Percentiles rank a stretch among this genome's conserved stretches.
Conservation (phyloP, 2,113 vertebrate genomes). For the Uropsilus gracilis region DNA sequence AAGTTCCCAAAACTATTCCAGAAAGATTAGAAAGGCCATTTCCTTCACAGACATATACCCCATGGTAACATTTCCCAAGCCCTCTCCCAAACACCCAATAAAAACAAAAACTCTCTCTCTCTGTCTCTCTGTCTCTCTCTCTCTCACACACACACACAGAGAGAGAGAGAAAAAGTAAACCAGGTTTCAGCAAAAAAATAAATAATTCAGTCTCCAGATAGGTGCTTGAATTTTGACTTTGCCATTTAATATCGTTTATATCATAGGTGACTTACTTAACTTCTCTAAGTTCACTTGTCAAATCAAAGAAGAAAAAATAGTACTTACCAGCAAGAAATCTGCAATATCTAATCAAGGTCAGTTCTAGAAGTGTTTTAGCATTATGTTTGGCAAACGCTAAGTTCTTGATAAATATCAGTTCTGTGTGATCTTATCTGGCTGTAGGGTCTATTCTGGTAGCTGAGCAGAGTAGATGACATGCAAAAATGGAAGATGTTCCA, state of each 20-base stretch:
- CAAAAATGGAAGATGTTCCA: background rate
- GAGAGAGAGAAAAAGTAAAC: background rate
- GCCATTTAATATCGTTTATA: background rate
- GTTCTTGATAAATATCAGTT: background rate
- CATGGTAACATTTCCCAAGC: no score
- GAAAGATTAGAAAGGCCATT: no score
- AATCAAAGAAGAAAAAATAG: background rate
- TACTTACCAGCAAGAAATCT: background rate
- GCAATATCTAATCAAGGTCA: slow-evolving; percentile 36
- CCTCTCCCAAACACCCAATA: no score
- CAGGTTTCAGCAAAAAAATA: background rate
- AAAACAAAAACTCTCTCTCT: no score
- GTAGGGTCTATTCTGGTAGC: background rate
- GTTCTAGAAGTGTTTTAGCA: slow-evolving; percentile 29
- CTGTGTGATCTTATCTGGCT: background rate
- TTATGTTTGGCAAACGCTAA: background rate
- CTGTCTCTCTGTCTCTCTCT: no score
- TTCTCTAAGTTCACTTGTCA: slow-evolving; percentile 24
- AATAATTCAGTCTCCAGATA: background rate
- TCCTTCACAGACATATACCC: no score
- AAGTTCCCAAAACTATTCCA: no score
- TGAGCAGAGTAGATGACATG: background rate
- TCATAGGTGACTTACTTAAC: background rate
- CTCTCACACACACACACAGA: no score
- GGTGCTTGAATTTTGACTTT: background rate